Base-by-base conservation (phyloP, 2,888 invertebrate species). In the Sipha maydis region DNA sequence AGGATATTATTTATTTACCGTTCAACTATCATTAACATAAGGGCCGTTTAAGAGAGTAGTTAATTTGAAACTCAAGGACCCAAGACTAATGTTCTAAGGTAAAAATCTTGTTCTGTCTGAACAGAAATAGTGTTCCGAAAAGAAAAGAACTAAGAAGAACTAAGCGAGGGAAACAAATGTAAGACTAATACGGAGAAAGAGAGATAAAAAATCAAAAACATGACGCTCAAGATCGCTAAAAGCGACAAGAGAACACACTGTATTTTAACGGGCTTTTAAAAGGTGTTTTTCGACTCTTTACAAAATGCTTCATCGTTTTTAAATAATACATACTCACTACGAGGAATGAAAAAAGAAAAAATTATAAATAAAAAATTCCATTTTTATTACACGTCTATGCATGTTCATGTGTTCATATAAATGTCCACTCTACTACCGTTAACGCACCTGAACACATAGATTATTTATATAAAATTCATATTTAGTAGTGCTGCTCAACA, bases 381-480 rank as follows among this genome's bases (percentile, higher is more conserved):
- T 71, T 83, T 73, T 73, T 73, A 71, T 38, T 17, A 8, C 54
- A 3, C 34, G 48, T 48, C 48, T 48, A 48, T 48, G 48, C 48
- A 11, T 11, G 48, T n/a, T n/a, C n/a, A n/a, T n/a, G n/a, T n/a
- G n/a, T 11, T 11, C 48, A 3, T 48, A 79, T 14, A 79, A 61
- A 34, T 61, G 79, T 34, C 54, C 25, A 56, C 28, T 41, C n/a
- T 5, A 3, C 83, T 7, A 3, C n/a, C 9, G 41, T 11, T 14
- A 48, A 48, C 48, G 48, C 48, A 48, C 48, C 48, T 48, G 48
- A 48, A 48, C 25, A n/a, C 25, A 54, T 73, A 17, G 34, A 83
- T 83, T 73, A 73, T 83, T 83, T 83, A 83, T 19, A 34, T n/a
- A n/a, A 34, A 73, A 73, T 83, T 83, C 48, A 48, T 48, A 14